Evolutionary conservation across 2,797 vertebrate species (phyloP), one percentile per base, ranked within the genome.

Genomic region (Megalops cyprinoides): DNA sequence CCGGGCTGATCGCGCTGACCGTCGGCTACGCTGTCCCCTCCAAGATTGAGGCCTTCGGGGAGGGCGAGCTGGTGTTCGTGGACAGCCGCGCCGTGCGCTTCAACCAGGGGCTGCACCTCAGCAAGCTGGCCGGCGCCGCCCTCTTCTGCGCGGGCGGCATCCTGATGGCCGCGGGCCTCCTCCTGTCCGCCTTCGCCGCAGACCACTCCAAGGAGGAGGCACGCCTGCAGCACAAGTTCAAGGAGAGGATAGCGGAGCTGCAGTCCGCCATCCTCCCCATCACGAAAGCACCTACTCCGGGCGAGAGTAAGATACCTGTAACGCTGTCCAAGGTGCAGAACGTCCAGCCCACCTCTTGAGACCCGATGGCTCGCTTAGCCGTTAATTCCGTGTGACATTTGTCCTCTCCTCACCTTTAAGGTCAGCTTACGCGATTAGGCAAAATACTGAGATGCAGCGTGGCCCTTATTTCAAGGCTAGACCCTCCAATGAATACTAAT

Each of bases 1-100:
- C 95, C 1, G 97, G 97, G 62, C 55, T 96, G 56, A 91, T 92
- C 23, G 93, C 95, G 65, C 92, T 98, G 74, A 91, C 95, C 0
- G 95, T 96, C 69, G 94, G 96, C 74, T 98, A 95, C 85, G 91
- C 96, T 51, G 94, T 96, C 77, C 93, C 96, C 23, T 94, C 93
- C 0, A 97, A 95, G 90, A 97, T 98, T 0, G 97, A 98, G 93
- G 96, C 96, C 0, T 97, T 99, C 0, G 96, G 97, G 0, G 96
- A 95, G 78, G 97, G 96, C 20, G 96, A 97, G 90, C 94, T 99
- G 87, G 89, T 97, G 79, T 96, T 99, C 25, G 96, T 98, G 76
- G 97, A 99, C 89, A 88, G 88, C 0, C 95, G 84, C 39, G 97
- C 98, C 0, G 58, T 97, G 82, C 95, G 93, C 85, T 97, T 96